Evolutionary conservation across 2,888 invertebrate genomes (phyloP).

Genomic region (Meghimatium bilineatum): DNA sequence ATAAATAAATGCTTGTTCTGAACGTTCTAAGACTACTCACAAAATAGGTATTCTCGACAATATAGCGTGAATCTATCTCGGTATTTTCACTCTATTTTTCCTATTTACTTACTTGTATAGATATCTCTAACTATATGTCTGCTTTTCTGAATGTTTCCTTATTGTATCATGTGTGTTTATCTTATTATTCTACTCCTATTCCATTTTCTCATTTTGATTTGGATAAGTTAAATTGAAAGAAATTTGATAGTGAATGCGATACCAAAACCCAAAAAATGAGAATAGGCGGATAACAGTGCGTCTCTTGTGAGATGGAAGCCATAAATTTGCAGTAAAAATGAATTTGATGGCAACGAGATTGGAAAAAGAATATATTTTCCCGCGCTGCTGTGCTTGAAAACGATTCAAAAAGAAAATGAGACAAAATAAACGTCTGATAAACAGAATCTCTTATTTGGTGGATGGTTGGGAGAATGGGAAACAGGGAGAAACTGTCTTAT

Average conservation of each 20-base stretch:
- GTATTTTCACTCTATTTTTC: no score
- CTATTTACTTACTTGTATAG: no score
- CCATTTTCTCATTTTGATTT: not conserved
- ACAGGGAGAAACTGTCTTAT: not conserved
- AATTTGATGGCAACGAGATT: constrained; percentile 1
- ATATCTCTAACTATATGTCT: not conserved
- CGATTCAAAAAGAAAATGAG: constrained; percentile 4
- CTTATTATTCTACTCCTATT: not conserved
- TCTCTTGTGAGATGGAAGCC: not conserved
- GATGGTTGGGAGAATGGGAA: not conserved
- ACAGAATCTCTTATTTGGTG: not conserved
- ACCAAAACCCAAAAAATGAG: not conserved
- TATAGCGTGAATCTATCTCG: no score
- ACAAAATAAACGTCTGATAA: constrained; percentile 5
- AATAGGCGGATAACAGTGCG: not conserved
- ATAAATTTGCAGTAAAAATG: constrained; percentile 14
- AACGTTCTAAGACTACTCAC: no score
- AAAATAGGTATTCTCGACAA: no score
- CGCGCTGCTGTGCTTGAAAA: not conserved
- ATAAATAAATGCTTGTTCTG: no score
- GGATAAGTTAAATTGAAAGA: not conserved
- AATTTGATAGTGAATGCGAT: not conserved
- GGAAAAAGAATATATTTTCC: not conserved
- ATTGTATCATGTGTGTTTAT: not conserved
- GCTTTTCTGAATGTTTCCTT: not conserved